A percentile compares a stretch with the other conserved stretches of the same genome.
These are phyloP conservation scores for Sanderia malayensis DNA, from an alignment of 30 jellyfish, hydroid and myxozoan species.

Conservation along the genomic window DNA sequence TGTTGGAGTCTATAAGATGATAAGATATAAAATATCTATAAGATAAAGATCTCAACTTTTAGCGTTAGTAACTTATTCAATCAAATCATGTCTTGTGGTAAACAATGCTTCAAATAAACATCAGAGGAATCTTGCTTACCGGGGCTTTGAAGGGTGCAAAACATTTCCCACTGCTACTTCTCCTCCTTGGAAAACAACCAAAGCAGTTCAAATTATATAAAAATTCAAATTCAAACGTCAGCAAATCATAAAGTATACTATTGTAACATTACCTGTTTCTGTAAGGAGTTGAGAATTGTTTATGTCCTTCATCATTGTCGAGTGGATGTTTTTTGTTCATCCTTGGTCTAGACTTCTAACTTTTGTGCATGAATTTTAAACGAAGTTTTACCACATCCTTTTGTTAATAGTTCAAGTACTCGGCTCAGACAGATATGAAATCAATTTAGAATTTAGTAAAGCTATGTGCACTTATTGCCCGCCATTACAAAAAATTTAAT, in stretches of 20 bases:
- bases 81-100: not conserved
- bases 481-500: too few species aligned
- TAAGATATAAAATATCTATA: not conserved
- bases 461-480: too few species aligned
- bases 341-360: too few species aligned
- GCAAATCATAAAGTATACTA: not conserved
- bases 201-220: not conserved
- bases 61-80: not conserved
- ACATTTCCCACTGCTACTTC: constrained; percentile 57
- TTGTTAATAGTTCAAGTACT: too few species aligned
- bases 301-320: too few species aligned
- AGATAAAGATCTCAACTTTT: not conserved
- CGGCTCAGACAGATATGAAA: too few species aligned
- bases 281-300: not conserved
- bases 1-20: constrained; percentile 31
- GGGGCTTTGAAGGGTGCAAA: constrained; percentile 89
- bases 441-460: too few species aligned
- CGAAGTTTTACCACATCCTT: too few species aligned
- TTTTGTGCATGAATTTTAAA: too few species aligned
- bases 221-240: not conserved
- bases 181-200: not conserved
- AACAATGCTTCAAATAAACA: not conserved
- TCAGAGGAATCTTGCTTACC: constrained; percentile 2
- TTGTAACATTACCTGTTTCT: not conserved
- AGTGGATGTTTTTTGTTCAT: too few species aligned